phyloP scores from a whole-genome alignment of 2,797 vertebrate species.

The Helarctos malayanus region DNA sequence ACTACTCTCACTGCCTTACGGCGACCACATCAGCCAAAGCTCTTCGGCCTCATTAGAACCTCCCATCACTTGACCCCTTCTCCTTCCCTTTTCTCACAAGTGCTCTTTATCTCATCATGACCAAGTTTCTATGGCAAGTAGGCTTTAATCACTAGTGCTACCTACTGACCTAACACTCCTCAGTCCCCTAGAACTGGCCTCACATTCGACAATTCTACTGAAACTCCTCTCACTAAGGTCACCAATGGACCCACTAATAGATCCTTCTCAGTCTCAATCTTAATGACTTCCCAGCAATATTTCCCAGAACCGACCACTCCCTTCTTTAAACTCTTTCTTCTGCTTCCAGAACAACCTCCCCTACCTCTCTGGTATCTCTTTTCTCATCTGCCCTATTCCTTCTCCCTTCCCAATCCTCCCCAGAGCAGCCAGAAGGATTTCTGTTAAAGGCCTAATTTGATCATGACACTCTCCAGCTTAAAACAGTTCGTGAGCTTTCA shows the following conservation, averaged over 20 bases:
- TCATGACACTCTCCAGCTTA: background rate
- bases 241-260: background rate
- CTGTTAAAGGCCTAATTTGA: background rate
- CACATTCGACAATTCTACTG: background rate
- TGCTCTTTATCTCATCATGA: background rate
- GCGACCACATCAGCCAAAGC: background rate
- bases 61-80: background rate
- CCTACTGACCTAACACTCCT: constrained; percentile 15
- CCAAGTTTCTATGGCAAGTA: background rate
- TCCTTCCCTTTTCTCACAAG: background rate
- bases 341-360: background rate
- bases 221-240: background rate
- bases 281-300: background rate
- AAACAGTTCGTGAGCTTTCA: background rate
- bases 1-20: background rate
- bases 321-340: constrained; percentile 1
- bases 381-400: background rate
- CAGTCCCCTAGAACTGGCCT: background rate
- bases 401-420: background rate
- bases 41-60: background rate
- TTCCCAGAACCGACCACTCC: background rate
- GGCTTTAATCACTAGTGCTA: background rate
- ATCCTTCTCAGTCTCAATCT: background rate
- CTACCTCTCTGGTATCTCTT: background rate
- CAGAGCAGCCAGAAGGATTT: background rate